Conservation (phyloP, 2,113 vertebrate species). For the Noctilio leporinus region DNA sequence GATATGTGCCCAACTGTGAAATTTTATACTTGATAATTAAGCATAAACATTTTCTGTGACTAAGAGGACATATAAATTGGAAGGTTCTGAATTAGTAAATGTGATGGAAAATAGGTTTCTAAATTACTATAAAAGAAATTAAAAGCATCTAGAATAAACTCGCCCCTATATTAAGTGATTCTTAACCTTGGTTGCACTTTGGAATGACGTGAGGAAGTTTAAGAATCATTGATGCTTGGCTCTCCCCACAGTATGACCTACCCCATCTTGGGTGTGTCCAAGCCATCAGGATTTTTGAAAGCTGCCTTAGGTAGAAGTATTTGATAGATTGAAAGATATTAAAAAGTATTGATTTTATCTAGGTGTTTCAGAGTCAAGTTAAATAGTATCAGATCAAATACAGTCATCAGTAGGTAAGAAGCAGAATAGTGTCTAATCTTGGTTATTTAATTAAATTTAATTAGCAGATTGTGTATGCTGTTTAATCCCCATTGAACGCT, state of each 20-base stretch:
- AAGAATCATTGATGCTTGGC: not conserved
- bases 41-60: not conserved
- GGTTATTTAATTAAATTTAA: not conserved
- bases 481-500: not conserved
- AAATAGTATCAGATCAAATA: not conserved
- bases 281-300: not conserved
- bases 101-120: not conserved
- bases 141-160: not conserved
- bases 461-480: not conserved
- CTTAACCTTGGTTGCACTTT: not conserved
- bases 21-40: conserved; percentile 1
- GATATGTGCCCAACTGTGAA: not conserved
- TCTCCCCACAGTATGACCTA: not conserved
- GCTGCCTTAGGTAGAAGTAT: not conserved
- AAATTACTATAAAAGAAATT: not conserved
- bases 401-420: not conserved
- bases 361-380: not conserved
- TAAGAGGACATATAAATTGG: not conserved
- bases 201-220: not conserved
- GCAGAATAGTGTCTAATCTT: not conserved
- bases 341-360: not conserved
- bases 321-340: not conserved
- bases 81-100: not conserved
- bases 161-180: not conserved
- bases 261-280: not conserved